Evolutionary conservation across 2,113 vertebrate species (phyloP).

Genomic region (Psammodynastes pulverulentus): DNA sequence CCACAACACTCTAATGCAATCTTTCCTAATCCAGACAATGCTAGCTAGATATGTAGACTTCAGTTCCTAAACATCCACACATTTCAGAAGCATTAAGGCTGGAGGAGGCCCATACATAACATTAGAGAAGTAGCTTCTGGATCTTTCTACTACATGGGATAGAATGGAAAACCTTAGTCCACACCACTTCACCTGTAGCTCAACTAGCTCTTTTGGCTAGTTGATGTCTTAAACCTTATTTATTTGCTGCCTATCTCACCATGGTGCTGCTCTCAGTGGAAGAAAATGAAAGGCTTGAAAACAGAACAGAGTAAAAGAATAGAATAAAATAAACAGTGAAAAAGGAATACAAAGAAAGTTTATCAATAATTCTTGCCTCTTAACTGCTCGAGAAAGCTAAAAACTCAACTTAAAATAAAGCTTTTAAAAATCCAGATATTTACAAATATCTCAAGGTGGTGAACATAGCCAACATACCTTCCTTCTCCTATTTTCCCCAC

Average conservation of each 20-base stretch:
- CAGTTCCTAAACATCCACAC: not conserved
- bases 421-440: not conserved
- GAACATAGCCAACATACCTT: no score
- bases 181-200: not conserved
- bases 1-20: not conserved
- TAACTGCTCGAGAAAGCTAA: not conserved
- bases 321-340: not conserved
- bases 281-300: not conserved
- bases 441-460: no score
- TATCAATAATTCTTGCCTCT: not conserved
- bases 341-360: not conserved
- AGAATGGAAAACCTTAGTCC: not conserved
- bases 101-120: not conserved
- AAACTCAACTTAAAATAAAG: not conserved
- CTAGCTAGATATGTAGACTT: not conserved
- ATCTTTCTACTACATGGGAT: not conserved
- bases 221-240: not conserved
- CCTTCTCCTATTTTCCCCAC: not conserved
- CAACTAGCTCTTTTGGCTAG: not conserved
- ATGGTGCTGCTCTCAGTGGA: not conserved
- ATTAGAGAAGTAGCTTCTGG: not conserved
- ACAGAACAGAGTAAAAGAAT: not conserved
- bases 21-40: not conserved
- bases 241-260: not conserved
- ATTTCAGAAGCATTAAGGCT: not conserved